Evolutionary conservation across 2,888 invertebrate genomes (phyloP).

Genomic region (Junonia oenone): DNA sequence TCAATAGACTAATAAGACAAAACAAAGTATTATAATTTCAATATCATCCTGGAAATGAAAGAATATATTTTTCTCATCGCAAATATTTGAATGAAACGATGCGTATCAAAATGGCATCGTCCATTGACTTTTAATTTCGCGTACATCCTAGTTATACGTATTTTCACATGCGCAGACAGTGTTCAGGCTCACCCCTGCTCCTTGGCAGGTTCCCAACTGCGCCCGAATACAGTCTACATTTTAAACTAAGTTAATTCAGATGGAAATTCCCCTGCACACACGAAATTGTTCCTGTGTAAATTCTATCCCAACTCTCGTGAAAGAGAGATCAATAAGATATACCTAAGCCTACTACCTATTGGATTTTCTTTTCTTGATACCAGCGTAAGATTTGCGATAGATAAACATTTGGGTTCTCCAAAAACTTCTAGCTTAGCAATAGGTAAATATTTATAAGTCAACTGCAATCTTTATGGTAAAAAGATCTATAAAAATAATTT

Average conservation of each 20-base stretch:
- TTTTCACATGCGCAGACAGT: not conserved
- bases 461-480: too few relatives aligned
- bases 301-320: not conserved
- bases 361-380: too few relatives aligned
- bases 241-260: conserved; percentile 13
- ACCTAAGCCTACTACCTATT: too few relatives aligned
- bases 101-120: not conserved
- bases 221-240: conserved; percentile 12
- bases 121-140: not conserved
- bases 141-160: not conserved
- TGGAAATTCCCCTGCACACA: conserved; percentile 11
- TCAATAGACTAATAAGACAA: too few relatives aligned
- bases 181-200: not conserved
- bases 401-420: too few relatives aligned
- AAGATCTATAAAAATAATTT: too few relatives aligned
- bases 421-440: too few relatives aligned
- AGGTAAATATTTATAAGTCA: too few relatives aligned
- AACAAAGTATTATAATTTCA: too few relatives aligned
- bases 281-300: conserved; percentile 3
- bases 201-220: conserved; percentile 21
- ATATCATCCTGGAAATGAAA: too few relatives aligned
- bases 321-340: not conserved
- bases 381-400: not conserved
- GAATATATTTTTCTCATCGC: too few relatives aligned
- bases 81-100: not conserved